Evolutionary conservation across 2,797 vertebrate species (phyloP).

Genomic region (Micropoecilia bifurca): DNA sequence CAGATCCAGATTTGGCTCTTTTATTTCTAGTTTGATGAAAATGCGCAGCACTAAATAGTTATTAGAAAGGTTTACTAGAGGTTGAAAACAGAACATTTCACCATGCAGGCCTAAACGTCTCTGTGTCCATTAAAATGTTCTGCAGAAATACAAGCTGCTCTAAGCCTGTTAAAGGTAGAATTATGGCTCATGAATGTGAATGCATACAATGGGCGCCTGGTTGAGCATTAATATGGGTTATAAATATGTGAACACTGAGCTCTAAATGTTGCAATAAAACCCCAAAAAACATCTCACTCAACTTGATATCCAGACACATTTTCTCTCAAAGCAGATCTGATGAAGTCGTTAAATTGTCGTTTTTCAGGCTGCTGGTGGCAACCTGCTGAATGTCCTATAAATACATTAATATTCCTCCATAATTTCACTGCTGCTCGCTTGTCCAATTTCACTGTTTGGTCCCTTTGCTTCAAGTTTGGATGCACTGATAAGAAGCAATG

Average conservation of each 20-base stretch:
- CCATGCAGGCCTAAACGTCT: background rate
- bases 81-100: background rate
- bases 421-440: constrained; percentile 22
- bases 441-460: constrained; percentile 28
- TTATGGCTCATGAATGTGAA: background rate
- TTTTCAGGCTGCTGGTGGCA: background rate
- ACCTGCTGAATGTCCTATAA: constrained; percentile 1
- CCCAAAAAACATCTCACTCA: background rate
- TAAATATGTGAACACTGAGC: background rate
- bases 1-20: background rate
- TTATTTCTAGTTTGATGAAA: background rate
- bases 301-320: background rate
- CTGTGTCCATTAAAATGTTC: background rate
- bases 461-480: constrained; percentile 22
- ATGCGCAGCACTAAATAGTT: background rate
- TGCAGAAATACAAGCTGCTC: background rate
- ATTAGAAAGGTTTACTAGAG: background rate
- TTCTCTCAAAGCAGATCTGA: background rate
- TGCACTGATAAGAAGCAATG: constrained; percentile 46
- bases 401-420: constrained; percentile 47
- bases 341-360: background rate
- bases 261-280: background rate
- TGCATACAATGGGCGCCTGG: background rate
- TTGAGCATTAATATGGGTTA: background rate
- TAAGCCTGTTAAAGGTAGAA: background rate